A percentile compares a stretch with the other conserved stretches of the same genome.
Conservation (phyloP, 2,888 invertebrate genomes). For the Apodemia zela region DNA sequence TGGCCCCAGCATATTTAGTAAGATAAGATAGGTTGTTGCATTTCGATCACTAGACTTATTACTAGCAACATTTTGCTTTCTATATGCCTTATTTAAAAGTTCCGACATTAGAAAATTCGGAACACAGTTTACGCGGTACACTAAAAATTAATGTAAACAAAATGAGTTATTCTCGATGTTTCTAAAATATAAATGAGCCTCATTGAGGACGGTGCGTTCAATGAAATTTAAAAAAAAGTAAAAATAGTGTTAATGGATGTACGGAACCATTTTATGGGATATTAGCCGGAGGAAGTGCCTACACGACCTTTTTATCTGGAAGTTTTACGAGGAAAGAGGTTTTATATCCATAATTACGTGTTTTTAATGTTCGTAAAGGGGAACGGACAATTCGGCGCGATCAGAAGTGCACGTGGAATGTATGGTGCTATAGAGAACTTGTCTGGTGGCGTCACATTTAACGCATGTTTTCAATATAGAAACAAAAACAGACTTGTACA, state of each 20-base stretch:
- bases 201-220: conserved; percentile 75
- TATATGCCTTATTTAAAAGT: not conserved
- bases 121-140: conserved; percentile 64
- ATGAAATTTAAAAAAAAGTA: conserved; percentile 61
- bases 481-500: too few relatives aligned
- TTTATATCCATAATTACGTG: conserved; percentile 76
- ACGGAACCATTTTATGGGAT: conserved; percentile 66
- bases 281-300: conserved; percentile 67
- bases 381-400: conserved; percentile 57
- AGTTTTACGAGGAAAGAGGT: conserved; percentile 69
- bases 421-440: not conserved
- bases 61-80: not conserved
- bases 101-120: conserved; percentile 53
- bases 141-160: conserved; percentile 71
- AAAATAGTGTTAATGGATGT: conserved; percentile 71
- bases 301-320: conserved; percentile 68
- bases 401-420: conserved; percentile 39
- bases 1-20: too few relatives aligned
- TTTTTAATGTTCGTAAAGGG: conserved; percentile 58
- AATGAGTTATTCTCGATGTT: conserved; percentile 63
- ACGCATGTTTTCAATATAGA: not conserved
- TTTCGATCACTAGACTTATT: not conserved
- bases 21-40: too few relatives aligned
- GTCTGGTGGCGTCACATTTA: not conserved
- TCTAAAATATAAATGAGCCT: conserved; percentile 64